A percentile compares a stretch with the other conserved stretches of the same genome.
These are phyloP conservation scores for Drosophila affinis DNA, from an alignment of 2,888 invertebrate genomes.

Conservation along the genomic window DNA sequence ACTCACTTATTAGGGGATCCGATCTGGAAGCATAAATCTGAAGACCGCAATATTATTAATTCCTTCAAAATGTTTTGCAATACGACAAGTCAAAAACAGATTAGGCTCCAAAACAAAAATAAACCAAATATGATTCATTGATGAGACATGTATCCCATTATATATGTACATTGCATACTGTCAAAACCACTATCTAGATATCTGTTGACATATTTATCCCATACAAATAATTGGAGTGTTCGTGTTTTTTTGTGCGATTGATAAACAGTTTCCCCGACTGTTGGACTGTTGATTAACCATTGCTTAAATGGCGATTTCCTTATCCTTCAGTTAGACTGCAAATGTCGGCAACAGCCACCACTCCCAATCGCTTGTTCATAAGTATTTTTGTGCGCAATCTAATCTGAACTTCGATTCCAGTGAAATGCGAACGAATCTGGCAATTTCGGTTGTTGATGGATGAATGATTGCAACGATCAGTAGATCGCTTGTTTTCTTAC, in stretches of 20 bases:
- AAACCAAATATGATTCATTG: too few species aligned
- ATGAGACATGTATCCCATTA: too few species aligned
- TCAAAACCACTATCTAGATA: background rate
- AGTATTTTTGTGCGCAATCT: slow-evolving; percentile 13
- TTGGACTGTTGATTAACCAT: background rate
- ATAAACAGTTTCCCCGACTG: background rate
- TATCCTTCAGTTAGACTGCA: background rate
- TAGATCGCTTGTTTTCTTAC: slow-evolving; percentile 46
- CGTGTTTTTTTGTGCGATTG: background rate
- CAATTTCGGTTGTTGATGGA: background rate
- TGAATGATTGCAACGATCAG: background rate
- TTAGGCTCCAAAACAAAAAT: too few species aligned
- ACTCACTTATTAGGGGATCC: too few species aligned
- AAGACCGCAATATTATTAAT: too few species aligned
- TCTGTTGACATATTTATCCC: background rate
- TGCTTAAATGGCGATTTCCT: background rate
- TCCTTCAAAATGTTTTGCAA: too few species aligned
- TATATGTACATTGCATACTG: too few species aligned
- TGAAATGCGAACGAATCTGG: background rate
- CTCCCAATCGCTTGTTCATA: background rate
- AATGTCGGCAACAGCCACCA: background rate
- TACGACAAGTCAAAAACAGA: too few species aligned
- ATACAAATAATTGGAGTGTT: background rate
- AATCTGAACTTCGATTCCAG: slow-evolving; percentile 15
- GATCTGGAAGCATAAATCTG: too few species aligned